phyloP scores from a whole-genome alignment of 2,888 invertebrate genomes.

The Xylota sylvarum region DNA sequence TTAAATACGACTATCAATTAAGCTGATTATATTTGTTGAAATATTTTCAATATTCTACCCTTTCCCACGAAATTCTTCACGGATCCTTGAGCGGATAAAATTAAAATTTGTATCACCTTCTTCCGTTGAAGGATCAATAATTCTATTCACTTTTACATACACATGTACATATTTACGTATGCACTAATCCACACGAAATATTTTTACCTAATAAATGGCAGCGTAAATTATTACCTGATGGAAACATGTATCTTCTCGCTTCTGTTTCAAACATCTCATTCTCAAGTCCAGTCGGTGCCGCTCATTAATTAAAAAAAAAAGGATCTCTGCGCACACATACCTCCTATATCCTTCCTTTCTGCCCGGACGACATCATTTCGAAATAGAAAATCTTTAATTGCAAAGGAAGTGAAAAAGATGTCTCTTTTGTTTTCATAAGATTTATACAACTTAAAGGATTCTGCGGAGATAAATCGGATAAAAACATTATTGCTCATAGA shows the following conservation, averaged over 20 bases:
- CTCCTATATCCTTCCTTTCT: conserved; percentile 12
- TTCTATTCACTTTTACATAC: conserved; percentile 11
- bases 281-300: conserved; percentile 7
- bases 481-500: too few species aligned
- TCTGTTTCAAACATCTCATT: conserved; percentile 52
- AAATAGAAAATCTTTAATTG: conserved; percentile 31
- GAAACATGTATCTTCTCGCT: conserved; percentile 45
- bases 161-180: not conserved
- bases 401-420: conserved; percentile 48
- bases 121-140: conserved; percentile 40
- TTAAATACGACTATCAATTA: conserved; percentile 26
- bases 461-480: not conserved
- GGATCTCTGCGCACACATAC: conserved; percentile 10
- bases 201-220: not conserved
- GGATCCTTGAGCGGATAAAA: conserved; percentile 38
- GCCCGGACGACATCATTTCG: conserved; percentile 48
- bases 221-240: conserved; percentile 33
- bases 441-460: conserved; percentile 34
- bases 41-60: not conserved
- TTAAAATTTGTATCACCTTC: conserved; percentile 29
- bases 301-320: conserved; percentile 56
- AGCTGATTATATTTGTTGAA: conserved; percentile 22
- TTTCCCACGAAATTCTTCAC: conserved; percentile 28
- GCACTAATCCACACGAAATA: not conserved
- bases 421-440: conserved; percentile 30